Conservation (phyloP, 30 jellyfish, hydroid and myxozoan genomes). For the Aurelia aurita region DNA sequence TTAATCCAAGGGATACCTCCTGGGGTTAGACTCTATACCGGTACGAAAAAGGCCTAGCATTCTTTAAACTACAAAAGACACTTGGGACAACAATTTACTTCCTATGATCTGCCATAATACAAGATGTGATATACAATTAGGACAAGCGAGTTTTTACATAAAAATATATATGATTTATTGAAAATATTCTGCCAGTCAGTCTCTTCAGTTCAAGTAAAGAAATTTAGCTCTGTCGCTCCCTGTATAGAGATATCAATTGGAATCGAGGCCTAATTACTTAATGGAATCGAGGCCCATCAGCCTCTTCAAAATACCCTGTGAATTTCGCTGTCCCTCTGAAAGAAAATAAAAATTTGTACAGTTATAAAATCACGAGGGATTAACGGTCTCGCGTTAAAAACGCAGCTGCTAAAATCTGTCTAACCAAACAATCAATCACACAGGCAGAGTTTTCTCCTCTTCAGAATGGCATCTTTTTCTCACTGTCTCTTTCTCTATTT, state of each 20-base stretch:
- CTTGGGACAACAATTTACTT: slow-evolving; percentile 51
- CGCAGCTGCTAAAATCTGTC: slow-evolving; percentile 8
- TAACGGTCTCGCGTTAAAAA: slow-evolving; percentile 51
- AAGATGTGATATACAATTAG: slow-evolving; percentile 82
- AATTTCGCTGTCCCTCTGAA: slow-evolving; percentile 76
- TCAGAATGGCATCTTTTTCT: slow-evolving; percentile 25
- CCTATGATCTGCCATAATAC: slow-evolving; percentile 69
- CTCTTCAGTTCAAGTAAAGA: slow-evolving; percentile 71
- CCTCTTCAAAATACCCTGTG: slow-evolving; percentile 68
- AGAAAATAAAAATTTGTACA: slow-evolving; percentile 72
- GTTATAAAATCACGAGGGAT: slow-evolving; percentile 84
- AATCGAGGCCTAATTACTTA: slow-evolving; percentile 10
- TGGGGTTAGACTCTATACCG: slow-evolving; percentile 15
- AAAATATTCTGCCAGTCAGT: slow-evolving; percentile 25
- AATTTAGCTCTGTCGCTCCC: slow-evolving; percentile 73
- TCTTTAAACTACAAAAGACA: slow-evolving; percentile 69
- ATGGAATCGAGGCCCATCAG: slow-evolving; percentile 22
- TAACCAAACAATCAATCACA: slow-evolving; percentile 1
- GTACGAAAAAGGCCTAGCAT: slow-evolving; percentile 72
- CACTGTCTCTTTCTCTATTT: slow-evolving; percentile 6
- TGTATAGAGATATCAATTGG: slow-evolving; percentile 55
- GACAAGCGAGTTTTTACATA: slow-evolving; percentile 81
- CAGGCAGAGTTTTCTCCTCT: slow-evolving; percentile 30
- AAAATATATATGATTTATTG: slow-evolving; percentile 53
- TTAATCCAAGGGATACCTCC: background rate